These are phyloP conservation scores for Protobothrops mucrosquamatus DNA, from an alignment of 2,113 vertebrate genomes.

Conservation along the genomic window DNA sequence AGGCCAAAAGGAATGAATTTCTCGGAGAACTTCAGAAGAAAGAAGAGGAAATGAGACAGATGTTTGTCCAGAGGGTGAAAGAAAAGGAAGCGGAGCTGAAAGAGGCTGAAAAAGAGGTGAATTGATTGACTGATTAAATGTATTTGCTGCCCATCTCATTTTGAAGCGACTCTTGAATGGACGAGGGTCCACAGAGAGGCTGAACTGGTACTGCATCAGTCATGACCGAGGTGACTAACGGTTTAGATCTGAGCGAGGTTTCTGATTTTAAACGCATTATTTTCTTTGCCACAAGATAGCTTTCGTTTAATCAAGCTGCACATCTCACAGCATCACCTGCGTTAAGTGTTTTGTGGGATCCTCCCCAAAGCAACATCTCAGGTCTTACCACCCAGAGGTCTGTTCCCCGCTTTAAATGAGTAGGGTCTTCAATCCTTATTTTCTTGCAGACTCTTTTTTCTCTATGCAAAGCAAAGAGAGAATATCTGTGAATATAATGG, in stretches of 20 bases:
- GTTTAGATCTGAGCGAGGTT: not conserved
- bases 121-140: not conserved
- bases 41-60: conserved; percentile 99
- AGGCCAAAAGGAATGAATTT: conserved; percentile 98
- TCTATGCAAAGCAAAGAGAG: not conserved
- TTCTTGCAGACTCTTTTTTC: not conserved
- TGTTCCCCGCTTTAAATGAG: not conserved
- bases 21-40: conserved; percentile 97
- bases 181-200: not conserved
- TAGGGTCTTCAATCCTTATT: not conserved
- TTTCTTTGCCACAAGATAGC: not conserved
- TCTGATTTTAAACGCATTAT: not conserved
- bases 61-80: conserved; percentile 99
- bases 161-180: conserved; percentile 50
- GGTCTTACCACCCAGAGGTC: not conserved
- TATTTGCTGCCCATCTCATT: not conserved
- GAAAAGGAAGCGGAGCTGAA: conserved; percentile 97
- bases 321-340: no score
- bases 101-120: conserved; percentile 98
- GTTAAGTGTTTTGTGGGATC: not conserved
- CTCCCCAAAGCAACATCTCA: not conserved
- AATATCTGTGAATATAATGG: not conserved
- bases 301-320: not conserved
- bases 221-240: no score
- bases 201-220: not conserved